A percentile compares a stretch with the other conserved stretches of the same genome.
Evolutionary conservation across 2,113 vertebrate genomes (phyloP).

Genomic region (Macquaria ambigua): DNA sequence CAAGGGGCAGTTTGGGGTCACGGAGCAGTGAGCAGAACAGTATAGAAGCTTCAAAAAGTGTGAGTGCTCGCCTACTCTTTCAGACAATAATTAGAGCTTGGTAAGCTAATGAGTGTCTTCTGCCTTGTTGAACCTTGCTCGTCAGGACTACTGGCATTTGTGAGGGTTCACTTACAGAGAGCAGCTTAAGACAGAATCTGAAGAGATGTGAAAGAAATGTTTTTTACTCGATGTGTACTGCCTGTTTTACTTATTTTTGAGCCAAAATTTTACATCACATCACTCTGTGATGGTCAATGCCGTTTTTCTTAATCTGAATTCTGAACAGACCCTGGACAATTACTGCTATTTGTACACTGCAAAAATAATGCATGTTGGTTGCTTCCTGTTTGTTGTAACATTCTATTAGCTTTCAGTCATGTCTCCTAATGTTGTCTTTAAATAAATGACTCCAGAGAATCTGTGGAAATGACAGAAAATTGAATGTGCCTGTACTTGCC

Average conservation of each 20-base stretch:
- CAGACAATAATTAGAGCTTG: conserved; percentile 41
- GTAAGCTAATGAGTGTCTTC: conserved; percentile 63
- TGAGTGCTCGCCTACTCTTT: conserved; percentile 28
- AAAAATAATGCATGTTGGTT: neutral
- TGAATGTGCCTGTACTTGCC: neutral
- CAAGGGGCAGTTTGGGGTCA: conserved; percentile 60
- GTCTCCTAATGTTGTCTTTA: neutral
- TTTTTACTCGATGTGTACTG: neutral
- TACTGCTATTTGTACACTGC: neutral
- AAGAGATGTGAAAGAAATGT: neutral
- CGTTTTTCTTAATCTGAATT: neutral
- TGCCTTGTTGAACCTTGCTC: conserved; percentile 56
- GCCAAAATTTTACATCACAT: neutral
- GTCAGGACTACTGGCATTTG: conserved; percentile 35
- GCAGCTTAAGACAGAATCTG: neutral
- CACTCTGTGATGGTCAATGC: neutral
- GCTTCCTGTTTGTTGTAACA: neutral
- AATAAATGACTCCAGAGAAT: neutral
- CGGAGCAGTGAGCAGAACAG: conserved; percentile 42
- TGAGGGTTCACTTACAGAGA: conserved; percentile 25
- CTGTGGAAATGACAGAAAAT: neutral
- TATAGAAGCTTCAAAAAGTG: conserved; percentile 36
- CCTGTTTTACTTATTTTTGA: neutral
- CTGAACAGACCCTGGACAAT: neutral
- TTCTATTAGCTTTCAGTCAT: neutral